Evolutionary conservation across 1,140 invertebrate genomes (phyloP), one percentile per base, ranked within the genome.

Genomic region (Polyergus mexicanus): DNA sequence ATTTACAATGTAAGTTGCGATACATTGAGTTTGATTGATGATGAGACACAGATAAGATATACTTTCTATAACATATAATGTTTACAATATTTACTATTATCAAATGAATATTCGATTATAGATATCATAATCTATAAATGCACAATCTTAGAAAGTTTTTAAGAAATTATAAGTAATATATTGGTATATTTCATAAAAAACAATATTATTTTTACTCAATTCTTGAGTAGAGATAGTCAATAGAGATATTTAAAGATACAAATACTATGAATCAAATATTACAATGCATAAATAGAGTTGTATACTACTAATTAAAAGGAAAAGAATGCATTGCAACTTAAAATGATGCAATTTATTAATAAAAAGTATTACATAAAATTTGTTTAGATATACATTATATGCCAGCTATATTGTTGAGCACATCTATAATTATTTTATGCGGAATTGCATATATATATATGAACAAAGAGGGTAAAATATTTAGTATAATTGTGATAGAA

Each of bases 271-370:
- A 66, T 66, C 25, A 60, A 72, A 72, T 72, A 81, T 72, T 81
- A 81, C 47, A 81, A 72, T 81, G 78, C 68, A 74, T 83, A 83
- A 83, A 74, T 56, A 83, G 38, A 62, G 44, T 60, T 72, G 62
- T 38, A 72, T 62, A 56, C 72, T 83, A 83, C 32, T 74, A n/a
- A 62, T 62, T 72, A 60, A 60, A 62, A 41, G n/a, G 10, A 72
- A 41, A 56, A 56, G 25, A 83, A 60, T 81, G 47, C 63, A 81
- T 81, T 81, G 16, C 58, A 19, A 4, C 44, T 74, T 74, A 62
- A 72, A 74, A 32, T 60, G n/a, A 22, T 35, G 25, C 35, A 81
- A 71, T 16, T 69, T 58, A 44, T 62, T 83, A 62, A 60, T 72
- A 19, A 44, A 74, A 32, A 63, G 47, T 13, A 4, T 47, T 72